These are phyloP conservation scores for Zaprionus obscuricornis DNA, from an alignment of 2,888 invertebrate genomes.

Conservation along the genomic window DNA sequence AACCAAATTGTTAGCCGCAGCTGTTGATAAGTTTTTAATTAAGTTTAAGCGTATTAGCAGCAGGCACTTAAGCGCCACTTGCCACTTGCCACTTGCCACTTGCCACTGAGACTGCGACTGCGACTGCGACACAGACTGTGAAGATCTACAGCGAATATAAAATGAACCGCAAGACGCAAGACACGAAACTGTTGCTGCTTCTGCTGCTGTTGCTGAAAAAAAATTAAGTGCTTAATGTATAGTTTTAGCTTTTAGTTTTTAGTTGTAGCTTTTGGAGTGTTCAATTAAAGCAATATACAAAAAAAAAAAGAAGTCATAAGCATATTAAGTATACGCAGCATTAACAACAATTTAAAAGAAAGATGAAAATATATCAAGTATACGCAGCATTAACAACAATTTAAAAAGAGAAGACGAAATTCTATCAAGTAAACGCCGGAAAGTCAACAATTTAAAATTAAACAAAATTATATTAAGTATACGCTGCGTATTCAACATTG, in stretches of 20 bases:
- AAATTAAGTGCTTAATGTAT: constrained; percentile 35
- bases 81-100: neutral
- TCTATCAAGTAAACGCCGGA: neutral
- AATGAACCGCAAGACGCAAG: constrained; percentile 2
- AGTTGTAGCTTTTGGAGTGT: constrained; percentile 9
- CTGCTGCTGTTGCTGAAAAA: too few relatives aligned
- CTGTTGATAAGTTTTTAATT: constrained; percentile 75
- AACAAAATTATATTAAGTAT: too few relatives aligned
- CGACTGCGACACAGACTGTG: too few relatives aligned
- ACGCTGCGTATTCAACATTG: too few relatives aligned
- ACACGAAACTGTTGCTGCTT: too few relatives aligned
- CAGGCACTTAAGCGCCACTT: constrained; percentile 51
- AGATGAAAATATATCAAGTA: too few relatives aligned
- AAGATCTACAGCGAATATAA: too few relatives aligned
- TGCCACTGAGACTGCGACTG: constrained; percentile 2
- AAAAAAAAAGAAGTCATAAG: constrained; percentile 31
- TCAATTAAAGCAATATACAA: constrained; percentile 1
- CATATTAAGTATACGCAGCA: constrained; percentile 37
- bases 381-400: constrained; percentile 34
- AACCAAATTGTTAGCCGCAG: constrained; percentile 63
- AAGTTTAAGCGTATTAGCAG: constrained; percentile 66
- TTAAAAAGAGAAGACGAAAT: neutral
- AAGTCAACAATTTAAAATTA: constrained; percentile 16
- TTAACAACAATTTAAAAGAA: constrained; percentile 28
- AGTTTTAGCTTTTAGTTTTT: too few relatives aligned